Conservation (phyloP, 2,113 vertebrate species). For the Aspiorhynchus laticeps region DNA sequence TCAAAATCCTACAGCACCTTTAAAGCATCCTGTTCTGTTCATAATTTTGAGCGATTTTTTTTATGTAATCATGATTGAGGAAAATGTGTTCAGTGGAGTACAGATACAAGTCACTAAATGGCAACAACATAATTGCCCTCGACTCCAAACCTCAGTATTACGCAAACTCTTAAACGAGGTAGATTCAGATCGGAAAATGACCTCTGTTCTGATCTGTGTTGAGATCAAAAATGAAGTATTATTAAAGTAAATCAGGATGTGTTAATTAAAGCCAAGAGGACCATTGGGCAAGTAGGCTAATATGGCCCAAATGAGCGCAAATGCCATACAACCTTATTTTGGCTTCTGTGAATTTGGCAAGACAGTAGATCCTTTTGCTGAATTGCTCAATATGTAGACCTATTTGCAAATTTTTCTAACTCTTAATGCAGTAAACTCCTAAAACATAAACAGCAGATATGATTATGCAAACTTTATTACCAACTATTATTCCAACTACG, state of each 20-base stretch:
- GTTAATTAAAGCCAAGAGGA: not conserved
- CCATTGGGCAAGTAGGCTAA: not conserved
- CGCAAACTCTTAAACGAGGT: not conserved
- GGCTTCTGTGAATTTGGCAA: not conserved
- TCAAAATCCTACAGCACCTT: no score
- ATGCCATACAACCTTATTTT: not conserved
- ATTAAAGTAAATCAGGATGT: constrained; percentile 1
- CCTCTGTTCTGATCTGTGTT: not conserved
- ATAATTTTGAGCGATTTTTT: not conserved
- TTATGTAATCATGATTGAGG: not conserved
- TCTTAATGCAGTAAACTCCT: not conserved
- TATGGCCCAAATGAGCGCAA: not conserved
- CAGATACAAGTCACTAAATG: not conserved
- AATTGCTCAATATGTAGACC: not conserved
- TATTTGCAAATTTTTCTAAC: not conserved
- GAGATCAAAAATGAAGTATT: not conserved
- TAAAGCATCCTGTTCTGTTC: not conserved
- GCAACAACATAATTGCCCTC: not conserved
- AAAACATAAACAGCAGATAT: not conserved
- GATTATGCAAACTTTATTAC: not conserved
- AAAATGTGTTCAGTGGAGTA: constrained; percentile 13
- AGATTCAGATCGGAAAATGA: not conserved
- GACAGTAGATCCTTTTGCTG: not conserved
- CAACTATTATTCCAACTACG: not conserved
- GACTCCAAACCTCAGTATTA: not conserved